Base-by-base conservation (phyloP, 2,888 invertebrate species). In the Trimorus sp. region DNA sequence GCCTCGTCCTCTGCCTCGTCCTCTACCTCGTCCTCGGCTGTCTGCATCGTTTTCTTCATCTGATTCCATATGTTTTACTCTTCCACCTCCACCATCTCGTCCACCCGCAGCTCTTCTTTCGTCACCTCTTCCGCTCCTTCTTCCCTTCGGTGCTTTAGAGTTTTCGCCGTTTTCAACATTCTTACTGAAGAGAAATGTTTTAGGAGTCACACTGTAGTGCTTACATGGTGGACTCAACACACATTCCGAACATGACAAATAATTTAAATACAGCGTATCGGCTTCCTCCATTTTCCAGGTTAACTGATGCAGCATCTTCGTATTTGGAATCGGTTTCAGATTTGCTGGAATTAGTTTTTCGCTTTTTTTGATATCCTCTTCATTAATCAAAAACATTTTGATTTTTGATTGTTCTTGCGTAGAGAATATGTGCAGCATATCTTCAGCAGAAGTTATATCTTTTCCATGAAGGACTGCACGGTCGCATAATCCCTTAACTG, bases 381-480 rank as follows among this genome's bases (percentile, higher is more conserved):
- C 49, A 3, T 49, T 14, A 49, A 49, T 49, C n/a, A 49, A 49
- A 14, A 14, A 12, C 49, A 49, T 49, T 37, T 58, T 58, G 1
- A 58, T 37, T 58, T 58, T 58, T 0, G 58, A 58, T 12, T 58
- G 37, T 12, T 58, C 58, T 8, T 37, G 36, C 8, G 9, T 37
- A n/a, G 58, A 58, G 37, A 58, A 7, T 5, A 37, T 12, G 11
- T 56, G 1, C 5, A 56, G 1, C 26, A 56, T 56, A n/a, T 37
- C 58, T 58, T 58, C 11, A 12, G 58, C 58, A 38, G 58, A 58
- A 12, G 37, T 58, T 2, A 58, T 37, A 8, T 58, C 60, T 42
- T 9, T 40, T 3, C 16, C 42, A 12, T 3, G 42, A 40, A 15
- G 40, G 5, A 45, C 60, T 6, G 60, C 40, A 15, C 60, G 40